Base-by-base conservation (phyloP, 2,888 invertebrate species). In the Orgyia antiqua region DNA sequence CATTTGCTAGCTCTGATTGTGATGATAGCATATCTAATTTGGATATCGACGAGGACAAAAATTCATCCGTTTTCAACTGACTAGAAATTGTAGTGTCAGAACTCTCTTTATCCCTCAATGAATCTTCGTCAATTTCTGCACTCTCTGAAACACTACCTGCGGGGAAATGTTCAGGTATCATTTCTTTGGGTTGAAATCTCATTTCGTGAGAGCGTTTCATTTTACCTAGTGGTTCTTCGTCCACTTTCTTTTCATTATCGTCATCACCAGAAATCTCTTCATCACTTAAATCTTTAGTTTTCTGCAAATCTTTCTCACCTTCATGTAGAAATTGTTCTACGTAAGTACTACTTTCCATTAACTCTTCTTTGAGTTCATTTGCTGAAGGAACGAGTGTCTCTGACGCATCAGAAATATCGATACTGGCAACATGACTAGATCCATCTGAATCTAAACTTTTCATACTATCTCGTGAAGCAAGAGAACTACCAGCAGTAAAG, bases 331-430 rank as follows among this genome's bases (percentile, higher is more conserved):
- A 87, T 42, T 86, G 87, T 59, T 88, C 88, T 8, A 88, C 88
- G 26, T 89, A 88, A 15, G 88, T 89, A 42, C 88, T 88, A 39
- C 88, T 88, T 44, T 91, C 91, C 53, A 91, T 89, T 40, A 93
- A 88, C 52, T 93, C 93, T 52, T 92, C 91, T 61, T 92, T 92
- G 27, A 93, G 74, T 68, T 96, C 96, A 61, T 93, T 92, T 5
- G 94, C 93, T 2, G 98, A 97, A 8, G 97, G 95, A 6, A 98
- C 93, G 5, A 98, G 77, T 1, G 98, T 98, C 80, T 97, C 97
- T 1, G 97, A 97, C 13, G 93, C 88, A 72, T 98, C 97, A 17
- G 97, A 97, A 19, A 95, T 91, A 77, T 96, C 96, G 42, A 96
- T 90, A 61, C 96, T 96, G 1, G 93, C 95, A 34, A 96, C 87